Base-by-base conservation (phyloP, 1,140 invertebrate species). In the Drosophila grimshawi region DNA sequence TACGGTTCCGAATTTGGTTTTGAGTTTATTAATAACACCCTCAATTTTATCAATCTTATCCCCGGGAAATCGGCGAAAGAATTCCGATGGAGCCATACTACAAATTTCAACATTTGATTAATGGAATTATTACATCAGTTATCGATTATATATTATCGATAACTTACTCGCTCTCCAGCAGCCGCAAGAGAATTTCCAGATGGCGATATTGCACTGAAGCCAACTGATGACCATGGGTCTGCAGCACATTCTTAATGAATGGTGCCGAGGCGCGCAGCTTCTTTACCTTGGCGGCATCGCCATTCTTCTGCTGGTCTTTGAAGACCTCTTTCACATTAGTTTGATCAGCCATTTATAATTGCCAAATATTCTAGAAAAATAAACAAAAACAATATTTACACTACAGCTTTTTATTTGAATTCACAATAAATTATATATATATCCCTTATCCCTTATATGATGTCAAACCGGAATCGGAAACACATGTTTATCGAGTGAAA, bases 151-250 rank as follows among this genome's bases (percentile, higher is more conserved):
- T 29, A 27, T n/a, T 19, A 33, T 4, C 8, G 3, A 1, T 3
- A 7, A 72, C 82, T 69, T 82, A 86, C 82, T 80, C 49, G 52
- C 65, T 55, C 6, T 73, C 52, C 4, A 86, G 43, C 5, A 86
- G 41, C 0, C 45, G 8, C 3, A 66, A 29, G 4, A 86, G 61
- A 4, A 53, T 46, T 4, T 61, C 27, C 2, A 86, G 46, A 0
- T 78, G 81, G 1, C 27, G 56, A 11, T 33, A 59, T 37, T 82
- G 76, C 1, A 53, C 33, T 6, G 8, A 2, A 35, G 76, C 69
- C 29, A 88, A 39, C 2, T 43, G 51, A 0, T 29, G 5, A 27
- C 41, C 41, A 11, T 69, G 65, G 0, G 27, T 56, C 4, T 33
- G 19, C 0, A 62, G 57, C 30, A 86, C 71, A 27, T 55, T 61